Conservation (phyloP, 2,888 invertebrate genomes). For the Eretmocerus hayati region DNA sequence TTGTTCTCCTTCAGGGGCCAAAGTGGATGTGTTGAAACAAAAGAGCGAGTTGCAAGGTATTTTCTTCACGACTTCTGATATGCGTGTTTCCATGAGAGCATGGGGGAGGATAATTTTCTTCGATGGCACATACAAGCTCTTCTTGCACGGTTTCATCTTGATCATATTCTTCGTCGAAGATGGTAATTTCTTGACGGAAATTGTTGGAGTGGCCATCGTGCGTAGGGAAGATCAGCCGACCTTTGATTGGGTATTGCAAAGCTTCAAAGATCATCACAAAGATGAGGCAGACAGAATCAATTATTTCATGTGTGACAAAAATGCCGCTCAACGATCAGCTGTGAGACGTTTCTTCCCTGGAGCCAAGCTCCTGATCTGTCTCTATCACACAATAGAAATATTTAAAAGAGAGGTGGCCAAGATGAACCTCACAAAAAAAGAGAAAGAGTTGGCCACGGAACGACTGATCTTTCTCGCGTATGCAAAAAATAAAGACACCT, state of each 20-base stretch:
- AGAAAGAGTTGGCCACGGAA: too few relatives aligned
- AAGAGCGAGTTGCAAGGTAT: neutral
- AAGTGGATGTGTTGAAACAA: neutral
- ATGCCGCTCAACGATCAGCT: slow-evolving; percentile 8
- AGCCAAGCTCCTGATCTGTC: too few relatives aligned
- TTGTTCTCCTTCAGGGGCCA: too few relatives aligned
- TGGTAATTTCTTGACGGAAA: neutral
- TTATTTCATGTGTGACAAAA: slow-evolving; percentile 21
- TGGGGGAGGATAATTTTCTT: neutral
- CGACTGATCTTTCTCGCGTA: too few relatives aligned
- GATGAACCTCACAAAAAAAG: too few relatives aligned
- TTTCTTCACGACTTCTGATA: neutral
- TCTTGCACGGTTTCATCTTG: neutral
- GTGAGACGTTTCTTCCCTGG: too few relatives aligned
- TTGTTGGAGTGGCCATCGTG: neutral
- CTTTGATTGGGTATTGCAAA: slow-evolving; percentile 6
- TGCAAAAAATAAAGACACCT: too few relatives aligned
- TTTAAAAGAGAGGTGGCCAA: too few relatives aligned
- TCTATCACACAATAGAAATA: too few relatives aligned
- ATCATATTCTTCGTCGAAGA: neutral
- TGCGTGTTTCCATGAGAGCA: neutral
- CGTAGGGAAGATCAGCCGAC: slow-evolving; percentile 6
- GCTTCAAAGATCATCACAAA: slow-evolving; percentile 10
- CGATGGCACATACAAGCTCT: slow-evolving; percentile 1
- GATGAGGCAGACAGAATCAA: neutral